phyloP scores from a whole-genome alignment of 2,113 vertebrate species.

The Myotis yumanensis region DNA sequence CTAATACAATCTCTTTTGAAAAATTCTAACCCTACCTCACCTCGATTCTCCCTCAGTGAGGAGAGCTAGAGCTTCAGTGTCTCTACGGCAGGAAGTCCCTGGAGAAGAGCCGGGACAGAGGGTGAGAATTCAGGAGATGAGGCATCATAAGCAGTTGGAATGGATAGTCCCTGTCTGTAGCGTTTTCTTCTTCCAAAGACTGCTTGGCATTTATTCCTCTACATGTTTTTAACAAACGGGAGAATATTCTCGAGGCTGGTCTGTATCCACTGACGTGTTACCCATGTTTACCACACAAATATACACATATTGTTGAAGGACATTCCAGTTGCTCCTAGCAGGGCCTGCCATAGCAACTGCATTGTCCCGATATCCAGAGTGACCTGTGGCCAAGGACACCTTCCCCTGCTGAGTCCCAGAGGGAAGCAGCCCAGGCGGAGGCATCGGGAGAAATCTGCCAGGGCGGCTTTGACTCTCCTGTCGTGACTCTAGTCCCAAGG shows the following conservation, averaged over 20 bases:
- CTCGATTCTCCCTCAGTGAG: neutral
- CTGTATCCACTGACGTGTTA: neutral
- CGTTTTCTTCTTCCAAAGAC: neutral
- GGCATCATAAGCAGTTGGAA: neutral
- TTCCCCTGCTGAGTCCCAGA: neutral
- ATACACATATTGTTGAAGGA: neutral
- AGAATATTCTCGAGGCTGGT: slow-evolving; percentile 12
- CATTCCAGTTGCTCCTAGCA: neutral
- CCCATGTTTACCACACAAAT: slow-evolving; percentile 41
- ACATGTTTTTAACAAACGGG: slow-evolving; percentile 25
- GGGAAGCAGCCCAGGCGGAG: neutral
- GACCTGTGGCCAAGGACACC: slow-evolving; percentile 19
- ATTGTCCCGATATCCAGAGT: neutral
- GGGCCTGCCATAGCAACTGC: slow-evolving; percentile 10
- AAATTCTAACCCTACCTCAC: neutral
- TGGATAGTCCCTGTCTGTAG: neutral
- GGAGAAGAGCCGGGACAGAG: neutral
- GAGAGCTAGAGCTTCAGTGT: neutral
- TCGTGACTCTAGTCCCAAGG: neutral
- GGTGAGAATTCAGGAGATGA: neutral
- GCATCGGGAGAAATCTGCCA: neutral
- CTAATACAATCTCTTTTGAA: neutral
- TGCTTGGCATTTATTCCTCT: slow-evolving; percentile 35
- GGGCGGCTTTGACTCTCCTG: neutral
- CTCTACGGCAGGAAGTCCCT: neutral